Evolutionary conservation across 2,888 invertebrate species (phyloP), one percentile per base, ranked within the genome.

Genomic region (Pristionchus fissidentatus): DNA sequence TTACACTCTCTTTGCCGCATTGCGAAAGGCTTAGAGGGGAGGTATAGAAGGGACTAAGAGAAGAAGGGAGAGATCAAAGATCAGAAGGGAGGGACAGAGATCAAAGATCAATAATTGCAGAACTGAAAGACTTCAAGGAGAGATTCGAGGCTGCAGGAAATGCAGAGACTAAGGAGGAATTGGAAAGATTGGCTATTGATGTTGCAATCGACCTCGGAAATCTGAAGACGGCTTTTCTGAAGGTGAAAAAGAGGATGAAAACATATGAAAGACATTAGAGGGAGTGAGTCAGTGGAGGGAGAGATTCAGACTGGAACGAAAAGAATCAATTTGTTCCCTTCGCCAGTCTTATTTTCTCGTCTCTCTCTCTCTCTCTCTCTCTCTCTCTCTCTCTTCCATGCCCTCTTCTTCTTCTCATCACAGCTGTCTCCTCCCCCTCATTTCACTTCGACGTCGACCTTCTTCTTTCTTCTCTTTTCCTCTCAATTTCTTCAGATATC

Each of bases 61-160:
- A 66, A 8, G 66, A 32, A 38, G 35, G 15, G 10, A n/a, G 26
- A 32, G 35, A 62, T 35, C 3, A 2, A 57, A 57, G 57, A 57
- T 57, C 19, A 57, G n/a, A 35, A 29, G 32, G n/a, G 13, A 26
- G 13, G 7, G 15, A n/a, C 26, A 19, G 32, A 26, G 49, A 49
- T 49, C 49, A 49, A 49, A 49, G 49, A 49, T 49, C 49, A 49
- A 5, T 1, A 19, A 29, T 86, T 89, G 29, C 84, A 90, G 91
- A 90, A 52, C 85, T 92, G 81, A 89, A 88, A 84, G 87, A 88
- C 46, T 90, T 92, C 88, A 92, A 92, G 83, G 91, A 92, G 60
- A 84, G 87, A 41, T 92, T 92, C 85, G 92, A 92, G 85, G 90
- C 90, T 73, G 88, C 86, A 90, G 79, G 87, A 85, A 43, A 70